A percentile compares a stretch with the other conserved stretches of the same genome.
phyloP scores from a whole-genome alignment of 1,140 invertebrate species.

The Lucilia sericata region DNA sequence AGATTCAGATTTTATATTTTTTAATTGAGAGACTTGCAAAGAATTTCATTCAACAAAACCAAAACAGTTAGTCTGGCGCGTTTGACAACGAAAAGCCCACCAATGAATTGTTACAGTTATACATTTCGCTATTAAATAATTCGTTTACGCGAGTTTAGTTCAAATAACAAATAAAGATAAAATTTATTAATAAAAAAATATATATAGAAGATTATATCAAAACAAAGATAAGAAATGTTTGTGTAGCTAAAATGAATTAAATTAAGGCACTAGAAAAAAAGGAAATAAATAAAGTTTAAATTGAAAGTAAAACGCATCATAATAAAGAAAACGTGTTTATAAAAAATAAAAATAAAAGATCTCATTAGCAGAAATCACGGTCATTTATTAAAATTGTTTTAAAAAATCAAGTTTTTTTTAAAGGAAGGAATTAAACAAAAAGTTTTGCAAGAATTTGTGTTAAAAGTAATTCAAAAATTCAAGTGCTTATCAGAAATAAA shows the following conservation, averaged over 20 bases:
- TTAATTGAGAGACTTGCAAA: constrained; percentile 34
- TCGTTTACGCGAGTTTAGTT: not conserved
- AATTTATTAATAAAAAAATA: not conserved
- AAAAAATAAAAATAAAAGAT: not conserved
- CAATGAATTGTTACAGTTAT: not conserved
- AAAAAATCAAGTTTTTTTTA: not conserved
- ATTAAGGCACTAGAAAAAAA: not conserved
- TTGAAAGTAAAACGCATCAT: too few species aligned
- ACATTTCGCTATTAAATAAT: not conserved
- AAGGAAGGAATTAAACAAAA: not conserved
- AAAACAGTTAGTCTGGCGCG: constrained; percentile 25
- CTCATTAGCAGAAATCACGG: not conserved
- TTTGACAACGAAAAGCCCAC: not conserved
- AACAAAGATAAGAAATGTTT: constrained; percentile 1
- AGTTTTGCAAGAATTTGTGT: not conserved
- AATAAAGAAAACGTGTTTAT: not conserved
- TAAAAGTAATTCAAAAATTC: not conserved
- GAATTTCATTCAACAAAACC: constrained; percentile 35
- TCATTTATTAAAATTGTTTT: not conserved
- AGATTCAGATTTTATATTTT: constrained; percentile 16
- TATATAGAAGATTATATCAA: not conserved
- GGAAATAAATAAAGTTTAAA: not conserved
- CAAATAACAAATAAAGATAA: not conserved
- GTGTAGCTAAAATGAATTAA: not conserved
- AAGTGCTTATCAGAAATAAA: not conserved